phyloP scores from a whole-genome alignment of 2,113 vertebrate genomes.

The Cottus gobio region DNA sequence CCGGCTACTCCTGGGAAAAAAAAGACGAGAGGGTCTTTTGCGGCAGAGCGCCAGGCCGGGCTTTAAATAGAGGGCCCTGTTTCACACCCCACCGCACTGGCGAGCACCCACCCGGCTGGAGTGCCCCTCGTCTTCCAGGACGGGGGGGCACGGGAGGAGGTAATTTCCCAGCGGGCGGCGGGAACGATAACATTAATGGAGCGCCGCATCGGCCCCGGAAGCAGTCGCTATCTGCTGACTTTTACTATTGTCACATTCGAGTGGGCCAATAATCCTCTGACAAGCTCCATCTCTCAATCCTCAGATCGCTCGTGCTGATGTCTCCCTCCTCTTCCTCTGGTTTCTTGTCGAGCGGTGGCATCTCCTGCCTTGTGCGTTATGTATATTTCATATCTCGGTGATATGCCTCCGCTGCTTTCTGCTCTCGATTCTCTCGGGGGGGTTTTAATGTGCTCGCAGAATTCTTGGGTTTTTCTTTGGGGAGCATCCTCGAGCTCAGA shows the following conservation, averaged over 20 bases:
- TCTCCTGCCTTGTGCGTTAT: conserved; percentile 48
- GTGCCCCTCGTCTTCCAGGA: conserved; percentile 51
- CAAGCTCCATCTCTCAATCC: conserved; percentile 19
- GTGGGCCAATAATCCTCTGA: conserved; percentile 48
- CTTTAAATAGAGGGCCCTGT: conserved; percentile 38
- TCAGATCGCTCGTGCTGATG: background rate
- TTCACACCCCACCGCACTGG: conserved; percentile 50
- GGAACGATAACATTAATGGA: conserved; percentile 44
- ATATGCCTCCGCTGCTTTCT: conserved; percentile 25
- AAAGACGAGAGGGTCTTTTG: conserved; percentile 1
- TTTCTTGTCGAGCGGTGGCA: conserved; percentile 14
- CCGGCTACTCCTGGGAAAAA: background rate
- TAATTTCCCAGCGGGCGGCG: conserved; percentile 59
- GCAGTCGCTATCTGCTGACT: conserved; percentile 31
- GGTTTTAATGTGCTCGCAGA: conserved; percentile 44
- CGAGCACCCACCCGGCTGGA: conserved; percentile 15
- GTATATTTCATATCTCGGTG: conserved; percentile 39
- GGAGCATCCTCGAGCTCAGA: conserved; percentile 23
- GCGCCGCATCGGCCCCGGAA: background rate
- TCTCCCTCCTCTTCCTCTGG: conserved; percentile 1
- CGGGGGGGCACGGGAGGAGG: conserved; percentile 38
- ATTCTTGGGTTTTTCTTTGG: conserved; percentile 15
- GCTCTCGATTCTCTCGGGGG: conserved; percentile 31
- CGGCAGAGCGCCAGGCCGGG: conserved; percentile 23
- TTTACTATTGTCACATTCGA: conserved; percentile 41